These are phyloP conservation scores for Teleogryllus oceanicus DNA, from an alignment of 2,888 invertebrate genomes.

Conservation along the genomic window DNA sequence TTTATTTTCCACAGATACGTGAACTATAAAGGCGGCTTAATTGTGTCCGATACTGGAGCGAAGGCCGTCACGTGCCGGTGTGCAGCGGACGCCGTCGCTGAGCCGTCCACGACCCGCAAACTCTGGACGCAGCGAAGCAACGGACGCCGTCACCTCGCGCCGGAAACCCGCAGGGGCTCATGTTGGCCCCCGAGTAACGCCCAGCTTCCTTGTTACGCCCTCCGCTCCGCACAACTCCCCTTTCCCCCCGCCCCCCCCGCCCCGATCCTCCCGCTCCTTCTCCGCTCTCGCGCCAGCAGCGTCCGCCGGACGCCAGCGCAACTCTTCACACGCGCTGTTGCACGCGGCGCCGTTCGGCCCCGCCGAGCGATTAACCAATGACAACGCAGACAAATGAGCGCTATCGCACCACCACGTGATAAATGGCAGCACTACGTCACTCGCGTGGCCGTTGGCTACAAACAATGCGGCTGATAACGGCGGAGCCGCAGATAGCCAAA, in stretches of 20 bases:
- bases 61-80: too few species aligned
- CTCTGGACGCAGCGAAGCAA: too few species aligned
- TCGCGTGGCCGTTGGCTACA: constrained; percentile 18
- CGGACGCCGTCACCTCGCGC: too few species aligned
- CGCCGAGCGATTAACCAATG: constrained; percentile 10
- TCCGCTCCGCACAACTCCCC: not conserved
- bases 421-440: constrained; percentile 10
- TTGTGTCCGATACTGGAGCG: too few species aligned
- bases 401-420: not conserved
- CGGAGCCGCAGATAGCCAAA: constrained; percentile 4
- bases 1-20: too few species aligned
- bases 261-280: not conserved
- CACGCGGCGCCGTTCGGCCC: not conserved
- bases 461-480: constrained; percentile 18
- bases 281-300: not conserved
- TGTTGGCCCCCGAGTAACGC: not conserved
- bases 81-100: too few species aligned
- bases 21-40: too few species aligned
- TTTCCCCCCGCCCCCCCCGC: not conserved
- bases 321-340: constrained; percentile 18
- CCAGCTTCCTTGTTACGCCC: not conserved
- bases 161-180: too few species aligned
- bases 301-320: constrained; percentile 1
- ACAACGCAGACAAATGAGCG: constrained; percentile 18
- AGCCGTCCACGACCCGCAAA: too few species aligned